A percentile compares a stretch with the other conserved stretches of the same genome.
Conservation (phyloP, 2,888 invertebrate species). For the Teleogryllus oceanicus region DNA sequence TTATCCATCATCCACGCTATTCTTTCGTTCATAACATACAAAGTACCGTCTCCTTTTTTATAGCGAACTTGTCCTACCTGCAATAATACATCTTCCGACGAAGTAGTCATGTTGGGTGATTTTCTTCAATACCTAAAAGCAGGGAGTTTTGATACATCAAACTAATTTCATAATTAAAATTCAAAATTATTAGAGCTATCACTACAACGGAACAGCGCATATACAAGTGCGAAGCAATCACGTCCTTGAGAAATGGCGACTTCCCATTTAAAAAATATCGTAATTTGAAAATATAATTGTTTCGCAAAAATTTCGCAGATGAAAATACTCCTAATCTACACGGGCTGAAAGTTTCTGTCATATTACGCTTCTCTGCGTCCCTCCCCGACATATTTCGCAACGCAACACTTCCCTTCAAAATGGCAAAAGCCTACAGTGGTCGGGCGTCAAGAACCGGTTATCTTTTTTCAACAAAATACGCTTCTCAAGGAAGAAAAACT, state of each 20-base stretch:
- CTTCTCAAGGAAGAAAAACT: not conserved
- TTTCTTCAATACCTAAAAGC: not conserved
- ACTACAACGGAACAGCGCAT: not conserved
- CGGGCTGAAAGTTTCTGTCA: too few species aligned
- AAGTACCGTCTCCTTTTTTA: conserved; percentile 93
- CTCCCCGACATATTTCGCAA: not conserved
- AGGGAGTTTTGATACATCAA: not conserved
- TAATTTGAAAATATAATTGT: not conserved
- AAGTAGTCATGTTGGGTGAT: conserved; percentile 67
- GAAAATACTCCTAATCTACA: not conserved
- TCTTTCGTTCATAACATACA: conserved; percentile 93
- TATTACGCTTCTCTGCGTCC: too few species aligned
- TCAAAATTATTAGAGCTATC: not conserved
- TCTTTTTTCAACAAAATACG: not conserved
- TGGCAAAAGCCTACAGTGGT: conserved; percentile 24
- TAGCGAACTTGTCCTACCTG: conserved; percentile 89
- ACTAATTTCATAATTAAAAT: not conserved
- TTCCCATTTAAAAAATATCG: not conserved
- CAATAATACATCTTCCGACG: conserved; percentile 90
- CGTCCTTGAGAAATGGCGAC: conserved; percentile 32
- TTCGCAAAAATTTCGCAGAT: not conserved
- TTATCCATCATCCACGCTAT: conserved; percentile 96
- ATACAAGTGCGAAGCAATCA: not conserved
- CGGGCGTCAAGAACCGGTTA: not conserved
- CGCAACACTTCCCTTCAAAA: conserved; percentile 22